These are phyloP conservation scores for Pyrocoelia pectoralis DNA, from an alignment of 2,888 invertebrate species.

Conservation along the genomic window DNA sequence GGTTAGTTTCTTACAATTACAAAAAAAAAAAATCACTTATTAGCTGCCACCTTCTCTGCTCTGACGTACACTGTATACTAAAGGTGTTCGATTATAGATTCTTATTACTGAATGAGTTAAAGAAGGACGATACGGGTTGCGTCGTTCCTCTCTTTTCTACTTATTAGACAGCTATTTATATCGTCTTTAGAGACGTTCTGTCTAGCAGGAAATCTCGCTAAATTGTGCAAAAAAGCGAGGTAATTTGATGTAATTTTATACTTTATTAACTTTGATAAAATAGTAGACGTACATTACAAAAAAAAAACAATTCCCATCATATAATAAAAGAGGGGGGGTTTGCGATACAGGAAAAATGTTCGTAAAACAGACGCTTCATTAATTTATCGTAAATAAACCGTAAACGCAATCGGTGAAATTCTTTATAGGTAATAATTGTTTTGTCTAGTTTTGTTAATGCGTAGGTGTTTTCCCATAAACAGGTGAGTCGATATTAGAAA, in stretches of 20 bases:
- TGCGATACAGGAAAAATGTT: too few relatives aligned
- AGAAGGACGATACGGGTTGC: constrained; percentile 21
- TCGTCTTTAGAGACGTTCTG: constrained; percentile 34
- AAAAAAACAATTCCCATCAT: too few relatives aligned
- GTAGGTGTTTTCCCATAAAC: too few relatives aligned
- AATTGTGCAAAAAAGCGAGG: constrained; percentile 32
- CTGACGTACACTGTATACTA: constrained; percentile 36
- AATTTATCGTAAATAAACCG: too few relatives aligned
- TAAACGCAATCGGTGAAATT: too few relatives aligned
- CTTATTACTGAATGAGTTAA: constrained; percentile 32
- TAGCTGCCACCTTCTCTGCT: constrained; percentile 28
- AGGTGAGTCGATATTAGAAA: too few relatives aligned
- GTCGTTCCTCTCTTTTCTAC: constrained; percentile 26
- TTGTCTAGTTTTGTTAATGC: too few relatives aligned
- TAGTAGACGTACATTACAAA: too few relatives aligned
- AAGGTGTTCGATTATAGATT: constrained; percentile 37
- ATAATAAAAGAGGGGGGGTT: too few relatives aligned
- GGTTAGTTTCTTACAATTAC: constrained; percentile 3
- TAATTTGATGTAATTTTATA: not conserved
- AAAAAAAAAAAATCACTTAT: constrained; percentile 9
- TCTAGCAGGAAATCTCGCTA: constrained; percentile 38
- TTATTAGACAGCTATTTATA: constrained; percentile 31
- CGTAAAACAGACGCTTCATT: too few relatives aligned
- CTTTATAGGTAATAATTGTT: too few relatives aligned
- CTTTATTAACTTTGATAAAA: too few relatives aligned